Conservation (phyloP, 2,797 vertebrate species). For the Gephyroberyx darwinii region DNA sequence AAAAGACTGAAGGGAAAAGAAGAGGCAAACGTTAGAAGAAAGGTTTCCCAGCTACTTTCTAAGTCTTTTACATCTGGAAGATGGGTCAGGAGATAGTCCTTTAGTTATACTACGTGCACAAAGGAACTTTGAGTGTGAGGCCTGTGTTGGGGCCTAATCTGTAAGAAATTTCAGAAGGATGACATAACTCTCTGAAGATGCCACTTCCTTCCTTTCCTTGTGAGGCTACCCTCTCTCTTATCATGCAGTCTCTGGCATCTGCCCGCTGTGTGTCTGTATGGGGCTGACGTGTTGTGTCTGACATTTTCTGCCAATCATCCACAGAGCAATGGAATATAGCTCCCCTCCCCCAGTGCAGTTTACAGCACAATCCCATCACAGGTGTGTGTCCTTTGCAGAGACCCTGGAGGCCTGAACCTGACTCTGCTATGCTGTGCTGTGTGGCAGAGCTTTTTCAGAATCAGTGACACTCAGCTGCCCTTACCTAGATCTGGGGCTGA, state of each 20-base stretch:
- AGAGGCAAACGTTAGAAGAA: slow-evolving; percentile 46
- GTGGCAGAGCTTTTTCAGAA: slow-evolving; percentile 47
- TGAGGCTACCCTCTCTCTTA: slow-evolving; percentile 57
- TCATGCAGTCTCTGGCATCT: slow-evolving; percentile 69
- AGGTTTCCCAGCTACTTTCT: slow-evolving; percentile 37
- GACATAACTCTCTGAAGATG: slow-evolving; percentile 70
- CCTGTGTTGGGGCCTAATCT: slow-evolving; percentile 50
- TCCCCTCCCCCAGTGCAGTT: slow-evolving; percentile 16
- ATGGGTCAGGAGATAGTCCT: slow-evolving; percentile 60
- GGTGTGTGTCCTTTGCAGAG: slow-evolving; percentile 70
- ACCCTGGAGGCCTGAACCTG: slow-evolving; percentile 54
- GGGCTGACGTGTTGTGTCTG: slow-evolving; percentile 55
- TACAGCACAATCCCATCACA: slow-evolving; percentile 55
- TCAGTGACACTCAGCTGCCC: slow-evolving; percentile 46
- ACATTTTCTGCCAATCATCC: slow-evolving; percentile 76
- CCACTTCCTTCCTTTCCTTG: slow-evolving; percentile 56
- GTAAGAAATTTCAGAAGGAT: slow-evolving; percentile 49
- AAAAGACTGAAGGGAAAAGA: slow-evolving; percentile 38
- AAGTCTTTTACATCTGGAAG: slow-evolving; percentile 36
- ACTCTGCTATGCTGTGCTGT: slow-evolving; percentile 28
- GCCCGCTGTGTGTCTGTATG: slow-evolving; percentile 65
- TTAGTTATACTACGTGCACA: slow-evolving; percentile 45
- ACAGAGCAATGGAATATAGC: slow-evolving; percentile 6
- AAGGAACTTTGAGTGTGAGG: slow-evolving; percentile 36
- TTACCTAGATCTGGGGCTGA: slow-evolving; percentile 55